A percentile compares a stretch with the other conserved stretches of the same genome.
These are phyloP conservation scores for Suncus etruscus DNA, from an alignment of 2,113 vertebrate species.

Conservation along the genomic window DNA sequence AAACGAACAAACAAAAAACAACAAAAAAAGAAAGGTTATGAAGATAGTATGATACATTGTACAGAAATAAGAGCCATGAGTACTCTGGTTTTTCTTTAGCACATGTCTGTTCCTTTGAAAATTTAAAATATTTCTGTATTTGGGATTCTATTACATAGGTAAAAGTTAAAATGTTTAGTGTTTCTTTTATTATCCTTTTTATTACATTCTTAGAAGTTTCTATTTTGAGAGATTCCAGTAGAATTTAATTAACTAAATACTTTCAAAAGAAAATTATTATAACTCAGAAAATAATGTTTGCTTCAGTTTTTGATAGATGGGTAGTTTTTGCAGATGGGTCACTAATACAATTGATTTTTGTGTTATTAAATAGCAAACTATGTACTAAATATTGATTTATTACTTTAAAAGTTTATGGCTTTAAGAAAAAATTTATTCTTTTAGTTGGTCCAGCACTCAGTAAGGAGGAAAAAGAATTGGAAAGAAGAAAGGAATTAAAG, in stretches of 20 bases:
- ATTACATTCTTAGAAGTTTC: not conserved
- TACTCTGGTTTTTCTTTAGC: not conserved
- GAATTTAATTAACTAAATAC: slow-evolving; percentile 41
- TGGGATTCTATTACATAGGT: not conserved
- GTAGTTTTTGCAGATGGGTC: not conserved
- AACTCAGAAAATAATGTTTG: slow-evolving; percentile 29
- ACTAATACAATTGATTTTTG: not conserved
- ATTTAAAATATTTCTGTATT: slow-evolving; percentile 27
- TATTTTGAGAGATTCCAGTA: slow-evolving; percentile 27
- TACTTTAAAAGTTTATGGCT: not conserved
- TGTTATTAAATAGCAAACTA: slow-evolving; percentile 23
- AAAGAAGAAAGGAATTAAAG: slow-evolving; percentile 95
- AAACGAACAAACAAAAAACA: too few relatives aligned
- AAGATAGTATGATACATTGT: slow-evolving; percentile 9
- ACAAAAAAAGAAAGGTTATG: not conserved
- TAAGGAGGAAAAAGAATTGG: slow-evolving; percentile 95
- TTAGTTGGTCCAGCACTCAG: slow-evolving; percentile 89
- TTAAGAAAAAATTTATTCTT: slow-evolving; percentile 59
- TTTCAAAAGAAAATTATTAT: slow-evolving; percentile 24
- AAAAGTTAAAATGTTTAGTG: not conserved
- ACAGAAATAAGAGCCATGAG: not conserved
- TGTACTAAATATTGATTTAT: slow-evolving; percentile 48
- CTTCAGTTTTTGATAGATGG: slow-evolving; percentile 23
- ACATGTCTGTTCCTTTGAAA: slow-evolving; percentile 26
- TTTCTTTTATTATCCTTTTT: slow-evolving; percentile 41